Evolutionary conservation across 2,797 vertebrate genomes (phyloP).

Genomic region (Siniperca obscura): DNA sequence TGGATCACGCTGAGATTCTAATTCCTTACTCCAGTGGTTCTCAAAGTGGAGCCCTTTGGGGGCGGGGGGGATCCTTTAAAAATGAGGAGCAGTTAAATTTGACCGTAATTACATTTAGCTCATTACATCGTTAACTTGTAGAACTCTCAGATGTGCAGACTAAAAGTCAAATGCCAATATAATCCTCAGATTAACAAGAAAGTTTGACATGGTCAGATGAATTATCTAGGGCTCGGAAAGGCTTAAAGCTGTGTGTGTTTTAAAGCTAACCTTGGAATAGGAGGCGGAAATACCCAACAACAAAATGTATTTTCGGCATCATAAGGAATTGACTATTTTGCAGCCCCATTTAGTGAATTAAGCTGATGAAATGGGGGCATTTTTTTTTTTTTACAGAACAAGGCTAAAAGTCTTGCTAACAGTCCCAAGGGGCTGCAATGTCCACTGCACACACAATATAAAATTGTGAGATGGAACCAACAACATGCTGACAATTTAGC

Average conservation of each 20-base stretch:
- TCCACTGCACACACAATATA: not conserved
- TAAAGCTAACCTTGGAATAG: not conserved
- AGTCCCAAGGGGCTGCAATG: not conserved
- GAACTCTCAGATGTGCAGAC: slow-evolving; percentile 16
- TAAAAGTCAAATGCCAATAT: slow-evolving; percentile 11
- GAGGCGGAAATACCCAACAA: not conserved
- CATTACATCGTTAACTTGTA: slow-evolving; percentile 15
- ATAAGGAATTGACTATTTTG: not conserved
- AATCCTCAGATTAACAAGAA: slow-evolving; percentile 12
- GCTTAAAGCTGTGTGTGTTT: not conserved
- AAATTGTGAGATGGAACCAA: not conserved
- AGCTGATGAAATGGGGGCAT: not conserved
- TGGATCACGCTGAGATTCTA: slow-evolving; percentile 41
- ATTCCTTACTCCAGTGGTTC: slow-evolving; percentile 39
- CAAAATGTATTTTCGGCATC: fast-evolving
- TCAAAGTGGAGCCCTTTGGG: slow-evolving; percentile 23
- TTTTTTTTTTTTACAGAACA: not conserved
- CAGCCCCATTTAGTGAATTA: not conserved
- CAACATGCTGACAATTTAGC: not conserved
- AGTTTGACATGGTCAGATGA: not conserved
- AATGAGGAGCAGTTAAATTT: slow-evolving; percentile 44
- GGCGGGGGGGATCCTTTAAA: slow-evolving; percentile 17
- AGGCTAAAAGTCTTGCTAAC: not conserved
- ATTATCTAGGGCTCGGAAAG: not conserved
- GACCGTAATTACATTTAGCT: slow-evolving; percentile 28